Evolutionary conservation across 2,797 vertebrate species (phyloP), one percentile per base, ranked within the genome.

Genomic region (Enoplosus armatus): DNA sequence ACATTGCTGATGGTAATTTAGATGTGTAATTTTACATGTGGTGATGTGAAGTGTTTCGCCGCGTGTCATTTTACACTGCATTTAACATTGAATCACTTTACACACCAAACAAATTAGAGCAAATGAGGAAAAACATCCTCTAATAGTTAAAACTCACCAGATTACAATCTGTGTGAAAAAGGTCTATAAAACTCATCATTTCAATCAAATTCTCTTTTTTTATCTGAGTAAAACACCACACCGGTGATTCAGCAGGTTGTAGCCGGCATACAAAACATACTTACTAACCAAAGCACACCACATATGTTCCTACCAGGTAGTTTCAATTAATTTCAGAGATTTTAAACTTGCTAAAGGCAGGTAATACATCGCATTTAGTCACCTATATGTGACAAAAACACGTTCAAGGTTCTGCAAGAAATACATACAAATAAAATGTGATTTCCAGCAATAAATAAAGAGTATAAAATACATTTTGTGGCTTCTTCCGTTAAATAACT

Each of bases 1-100:
- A 65, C 50, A 45, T 47, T 26, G 66, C 43, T 26, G 26, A 56
- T 37, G 43, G 33, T 18, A 6, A 24, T 41, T 59, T 26, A 41
- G 56, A 74, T 22, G 37, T 45, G 33, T 22, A 14, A 15, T 60
- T 65, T 72, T 56, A 14, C 35, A 53, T 48, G 58, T 26, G n/a
- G 39, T 22, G n/a, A 72, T 59, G 45, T 12, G 33, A 62, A 66
- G 56, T 59, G 37, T 77, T 69, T 62, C 51, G 15, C 43, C 1
- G 3, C 22, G 15, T 63, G 58, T 47, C n/a, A 33, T 55, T 24
- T 54, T 43, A 29, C 63, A 29, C 33, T 8, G 43, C 27, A 45
- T 51, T 64, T 53, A 59, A 37, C 26, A 27, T 20, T 48, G 22
- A 50, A 61, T 59, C 59, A 41, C 16, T 33, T 60, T 20, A 53